Evolutionary conservation across 92 coral and sea anemone genomes (phyloP), one percentile per base, ranked within the genome.

Genomic region (Parazoanthus atlanticus): DNA sequence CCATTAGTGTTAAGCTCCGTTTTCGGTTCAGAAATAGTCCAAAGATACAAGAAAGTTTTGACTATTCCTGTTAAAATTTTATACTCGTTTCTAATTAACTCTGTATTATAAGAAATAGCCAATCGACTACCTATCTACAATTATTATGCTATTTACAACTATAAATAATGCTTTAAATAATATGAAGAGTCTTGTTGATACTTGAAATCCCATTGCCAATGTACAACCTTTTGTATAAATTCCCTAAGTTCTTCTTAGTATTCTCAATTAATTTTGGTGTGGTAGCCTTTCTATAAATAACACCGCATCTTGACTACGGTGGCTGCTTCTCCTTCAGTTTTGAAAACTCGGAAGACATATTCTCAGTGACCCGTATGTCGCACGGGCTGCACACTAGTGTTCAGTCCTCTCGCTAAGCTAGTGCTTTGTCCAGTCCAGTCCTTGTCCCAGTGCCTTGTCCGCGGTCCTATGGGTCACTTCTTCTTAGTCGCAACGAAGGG

Each of bases 401-500:
- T 64, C 79, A 84, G 67, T 43, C 67, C 28, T 49, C 66, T 52
- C 29, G 78, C 66, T 66, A 38, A 67, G 58, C 17, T 71, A 46
- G 87, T 17, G 36, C 43, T 5, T 36, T 36, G 38, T 5, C 4
- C 38, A 36, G 38, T 36, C 38, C 38, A 36, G 38, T 36, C 38
- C 38, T 36, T 2, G 38, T 36, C 38, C 79, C 65, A 47, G 40
- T 28, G 19, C 87, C 78, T 70, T 71, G 41, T 15, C 23, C 6
- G 40, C 33, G 41, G 36, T 69, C 66, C 89, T 94, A 96, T 36
- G 96, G 95, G 88, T 96, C 99, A 36, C 91, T 92, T 80, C 96
- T 94, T 89, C 95, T 95, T 40, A 96, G 86, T 73, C 99, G 92
- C 64, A 96, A 89, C 1, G 99, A 90, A 11, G 99, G 99, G 77